Evolutionary conservation across 2,113 vertebrate species (phyloP).

Genomic region (Zosterops pallidus): DNA sequence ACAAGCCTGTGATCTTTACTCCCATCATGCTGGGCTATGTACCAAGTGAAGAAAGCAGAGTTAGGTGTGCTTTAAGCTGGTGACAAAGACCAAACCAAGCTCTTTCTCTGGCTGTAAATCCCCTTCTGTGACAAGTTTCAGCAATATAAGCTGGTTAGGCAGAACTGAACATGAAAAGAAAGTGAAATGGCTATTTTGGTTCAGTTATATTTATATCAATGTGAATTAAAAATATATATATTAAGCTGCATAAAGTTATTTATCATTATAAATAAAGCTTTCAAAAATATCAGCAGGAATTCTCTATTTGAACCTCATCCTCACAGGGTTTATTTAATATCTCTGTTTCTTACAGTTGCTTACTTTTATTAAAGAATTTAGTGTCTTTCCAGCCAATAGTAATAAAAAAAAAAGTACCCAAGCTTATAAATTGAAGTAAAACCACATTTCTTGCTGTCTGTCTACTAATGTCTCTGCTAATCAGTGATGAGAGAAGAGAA

Average conservation of each 20-base stretch:
- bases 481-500: background rate
- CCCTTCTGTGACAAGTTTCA: background rate
- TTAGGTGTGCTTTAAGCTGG: background rate
- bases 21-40: background rate
- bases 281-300: background rate
- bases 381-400: background rate
- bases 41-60: background rate
- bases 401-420: background rate
- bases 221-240: background rate
- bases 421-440: background rate
- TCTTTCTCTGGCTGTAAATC: background rate
- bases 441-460: background rate
- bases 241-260: background rate
- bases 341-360: background rate
- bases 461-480: background rate
- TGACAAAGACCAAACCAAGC: background rate
- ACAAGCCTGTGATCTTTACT: background rate
- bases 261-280: background rate
- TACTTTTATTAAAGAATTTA: background rate
- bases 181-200: background rate
- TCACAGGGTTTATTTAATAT: background rate
- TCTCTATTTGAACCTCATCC: background rate
- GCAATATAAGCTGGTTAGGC: background rate
- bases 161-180: background rate
- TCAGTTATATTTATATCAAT: background rate